These are phyloP conservation scores for Babyrousa celebensis DNA, from an alignment of 2,797 vertebrate genomes.

Conservation along the genomic window DNA sequence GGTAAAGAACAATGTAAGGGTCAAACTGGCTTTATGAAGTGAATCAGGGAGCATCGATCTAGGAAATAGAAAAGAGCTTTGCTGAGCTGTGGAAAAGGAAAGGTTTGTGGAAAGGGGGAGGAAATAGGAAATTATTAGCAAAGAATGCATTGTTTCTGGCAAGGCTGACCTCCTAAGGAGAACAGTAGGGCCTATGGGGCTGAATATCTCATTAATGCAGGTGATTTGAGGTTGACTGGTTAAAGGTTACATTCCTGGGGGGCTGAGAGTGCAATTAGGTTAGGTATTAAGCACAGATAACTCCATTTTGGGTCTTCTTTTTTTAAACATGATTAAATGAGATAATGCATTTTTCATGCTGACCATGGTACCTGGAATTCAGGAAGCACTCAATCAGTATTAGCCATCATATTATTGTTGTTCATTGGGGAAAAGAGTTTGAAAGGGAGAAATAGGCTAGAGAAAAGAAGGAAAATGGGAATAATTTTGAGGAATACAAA, in stretches of 20 bases:
- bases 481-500: slow-evolving; percentile 32
- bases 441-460: not conserved
- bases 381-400: not conserved
- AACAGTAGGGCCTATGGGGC: not conserved
- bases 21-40: not conserved
- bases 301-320: not conserved
- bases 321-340: slow-evolving; percentile 35
- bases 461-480: not conserved
- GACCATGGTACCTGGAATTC: not conserved
- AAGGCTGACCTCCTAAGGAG: not conserved
- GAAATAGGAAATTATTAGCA: not conserved
- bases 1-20: not conserved
- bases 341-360: not conserved
- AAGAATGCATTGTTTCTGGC: not conserved
- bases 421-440: not conserved
- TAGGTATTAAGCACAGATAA: not conserved
- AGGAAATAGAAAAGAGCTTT: not conserved
- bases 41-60: not conserved
- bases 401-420: not conserved
- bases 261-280: not conserved
- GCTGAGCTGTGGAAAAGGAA: not conserved
- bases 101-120: not conserved
- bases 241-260: not conserved
- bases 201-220: not conserved
- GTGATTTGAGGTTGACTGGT: not conserved